Evolutionary conservation across 2,888 invertebrate genomes (phyloP), one percentile per base, ranked within the genome.

Genomic region (Perithous albicinctus): DNA sequence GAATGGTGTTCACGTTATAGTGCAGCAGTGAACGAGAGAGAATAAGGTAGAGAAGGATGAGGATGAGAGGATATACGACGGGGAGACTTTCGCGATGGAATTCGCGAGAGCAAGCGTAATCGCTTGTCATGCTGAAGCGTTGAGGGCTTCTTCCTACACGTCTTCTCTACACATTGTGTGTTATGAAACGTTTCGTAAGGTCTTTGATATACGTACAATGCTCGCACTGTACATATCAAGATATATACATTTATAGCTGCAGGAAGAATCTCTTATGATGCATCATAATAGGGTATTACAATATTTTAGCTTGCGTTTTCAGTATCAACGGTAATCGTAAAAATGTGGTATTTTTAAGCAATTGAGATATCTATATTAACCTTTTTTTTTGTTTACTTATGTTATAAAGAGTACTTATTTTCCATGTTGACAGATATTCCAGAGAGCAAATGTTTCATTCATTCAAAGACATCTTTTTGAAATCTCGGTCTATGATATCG

Each of bases 11-110:
- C 32, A 61, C 12, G 38, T n/a, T 29, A 67, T 43, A 72, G 8
- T 2, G 59, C 32, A 32, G 0, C 35, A 73, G 51, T 61, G 61
- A n/a, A 77, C 35, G 79, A 61, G 51, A 51, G 51, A 69, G 74
- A 74, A 43, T 23, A 41, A 61, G 35, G 35, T 41, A 51, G 43
- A 32, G 23, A 66, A 18, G 26, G 67, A 38, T 51, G 51, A 61
- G 29, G 20, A 41, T 29, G 51, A 59, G 12, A 64, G 69, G 10
- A 51, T 23, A 56, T 56, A 32, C 56, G 56, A 43, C 35, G 43
- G 70, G 29, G 48, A 67, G 51, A 66, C 72, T 78, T 59, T 72
- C 32, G 66, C 61, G 69, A 78, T 78, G 78, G 46, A 78, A 78
- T 79, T 74, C 54, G 56, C 29, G 48, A 74, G 73, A 79, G 61